A percentile compares a stretch with the other conserved stretches of the same genome.
Evolutionary conservation across 2,797 vertebrate species (phyloP).

Genomic region (Neomorphus geoffroyi): DNA sequence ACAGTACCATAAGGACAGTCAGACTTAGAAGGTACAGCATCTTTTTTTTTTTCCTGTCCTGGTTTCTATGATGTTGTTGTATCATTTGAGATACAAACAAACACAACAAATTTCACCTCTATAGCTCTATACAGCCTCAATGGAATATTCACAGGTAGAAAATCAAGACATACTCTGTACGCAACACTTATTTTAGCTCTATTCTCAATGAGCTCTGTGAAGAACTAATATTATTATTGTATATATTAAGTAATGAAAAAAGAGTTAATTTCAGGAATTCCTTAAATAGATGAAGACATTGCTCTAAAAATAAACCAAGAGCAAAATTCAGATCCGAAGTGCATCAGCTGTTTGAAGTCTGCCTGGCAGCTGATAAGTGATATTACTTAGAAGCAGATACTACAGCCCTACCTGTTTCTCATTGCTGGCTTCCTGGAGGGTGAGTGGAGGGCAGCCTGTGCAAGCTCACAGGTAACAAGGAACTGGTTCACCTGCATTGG

Average conservation of each 20-base stretch:
- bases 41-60: not conserved
- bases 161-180: conserved; percentile 7
- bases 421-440: not conserved
- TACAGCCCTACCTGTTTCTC: not conserved
- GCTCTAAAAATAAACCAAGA: conserved; percentile 36
- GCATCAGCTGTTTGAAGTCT: not conserved
- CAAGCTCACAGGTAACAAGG: not conserved
- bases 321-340: not conserved
- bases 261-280: conserved; percentile 37
- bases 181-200: conserved; percentile 4
- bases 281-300: conserved; percentile 47
- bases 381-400: not conserved
- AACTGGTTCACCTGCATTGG: not conserved
- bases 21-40: not conserved
- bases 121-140: not conserved
- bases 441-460: not conserved
- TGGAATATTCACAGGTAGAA: not conserved
- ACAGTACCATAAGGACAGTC: not conserved
- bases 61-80: not conserved
- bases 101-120: not conserved
- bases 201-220: not conserved
- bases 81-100: not conserved
- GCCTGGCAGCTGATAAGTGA: not conserved
- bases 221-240: not conserved
- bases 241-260: conserved; percentile 15